phyloP scores from a whole-genome alignment of 2,113 vertebrate genomes.

The Solea senegalensis region DNA sequence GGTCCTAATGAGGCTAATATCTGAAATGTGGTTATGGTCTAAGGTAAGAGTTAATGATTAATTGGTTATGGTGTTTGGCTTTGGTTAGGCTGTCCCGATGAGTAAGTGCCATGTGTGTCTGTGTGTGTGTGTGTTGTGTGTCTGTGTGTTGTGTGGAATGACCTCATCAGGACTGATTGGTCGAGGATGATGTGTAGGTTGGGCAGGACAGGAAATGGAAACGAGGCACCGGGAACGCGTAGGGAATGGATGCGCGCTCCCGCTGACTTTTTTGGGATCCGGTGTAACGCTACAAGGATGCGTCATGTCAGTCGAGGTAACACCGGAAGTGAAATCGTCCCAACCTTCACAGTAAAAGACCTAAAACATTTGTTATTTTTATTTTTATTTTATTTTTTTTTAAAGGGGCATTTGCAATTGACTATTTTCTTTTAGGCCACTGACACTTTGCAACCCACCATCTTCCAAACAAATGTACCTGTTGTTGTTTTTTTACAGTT shows the following conservation, averaged over 20 bases:
- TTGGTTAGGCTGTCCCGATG: no score
- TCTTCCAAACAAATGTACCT: no score
- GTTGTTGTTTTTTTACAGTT: no score
- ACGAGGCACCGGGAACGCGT: slow-evolving; percentile 55
- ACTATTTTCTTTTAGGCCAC: no score
- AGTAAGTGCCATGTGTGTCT: not conserved
- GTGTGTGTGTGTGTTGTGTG: not conserved
- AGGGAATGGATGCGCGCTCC: slow-evolving; percentile 51
- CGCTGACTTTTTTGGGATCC: slow-evolving; percentile 62
- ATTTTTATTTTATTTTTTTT: no score
- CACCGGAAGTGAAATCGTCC: not conserved
- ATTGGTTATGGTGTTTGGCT: no score
- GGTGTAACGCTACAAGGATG: not conserved
- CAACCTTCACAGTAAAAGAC: slow-evolving; percentile 28
- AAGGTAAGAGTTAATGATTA: no score
- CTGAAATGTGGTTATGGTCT: no score
- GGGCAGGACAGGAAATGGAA: slow-evolving; percentile 69
- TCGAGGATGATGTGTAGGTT: slow-evolving; percentile 42
- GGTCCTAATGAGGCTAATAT: no score
- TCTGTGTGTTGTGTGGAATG: not conserved
- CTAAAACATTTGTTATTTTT: not conserved
- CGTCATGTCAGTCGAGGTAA: not conserved
- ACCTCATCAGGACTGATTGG: slow-evolving; percentile 45
- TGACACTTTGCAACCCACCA: no score
- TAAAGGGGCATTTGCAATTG: no score